Conservation (phyloP, 2,888 invertebrate species). For the Octonoba sinensis region DNA sequence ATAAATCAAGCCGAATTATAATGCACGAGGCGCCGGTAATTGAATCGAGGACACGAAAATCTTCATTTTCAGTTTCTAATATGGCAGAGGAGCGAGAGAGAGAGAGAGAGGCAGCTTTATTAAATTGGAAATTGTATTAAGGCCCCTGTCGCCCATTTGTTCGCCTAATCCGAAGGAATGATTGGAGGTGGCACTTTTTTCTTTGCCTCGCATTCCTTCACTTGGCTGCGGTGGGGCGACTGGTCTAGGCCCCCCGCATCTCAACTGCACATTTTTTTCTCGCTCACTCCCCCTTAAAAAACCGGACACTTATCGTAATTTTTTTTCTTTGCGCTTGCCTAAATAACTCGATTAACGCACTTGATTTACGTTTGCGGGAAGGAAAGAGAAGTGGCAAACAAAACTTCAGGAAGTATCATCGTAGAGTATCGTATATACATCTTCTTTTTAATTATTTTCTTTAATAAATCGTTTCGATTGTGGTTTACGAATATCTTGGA, state of each 20-base stretch:
- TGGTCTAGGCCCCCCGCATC: conserved; percentile 2
- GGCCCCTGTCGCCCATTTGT: conserved; percentile 62
- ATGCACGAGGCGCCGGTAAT: conserved; percentile 62
- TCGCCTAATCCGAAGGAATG: conserved; percentile 59
- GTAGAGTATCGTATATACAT: too few relatives aligned
- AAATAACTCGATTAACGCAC: not conserved
- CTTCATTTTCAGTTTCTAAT: conserved; percentile 65
- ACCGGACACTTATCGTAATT: conserved; percentile 1
- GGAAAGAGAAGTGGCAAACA: too few relatives aligned
- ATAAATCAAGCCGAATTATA: conserved; percentile 65
- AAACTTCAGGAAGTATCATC: too few relatives aligned
- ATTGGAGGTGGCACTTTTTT: conserved; percentile 64
- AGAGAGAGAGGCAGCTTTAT: conserved; percentile 48
- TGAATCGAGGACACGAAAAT: conserved; percentile 58
- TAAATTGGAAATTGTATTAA: conserved; percentile 65
- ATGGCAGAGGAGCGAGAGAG: conserved; percentile 16
- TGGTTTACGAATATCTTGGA: too few relatives aligned
- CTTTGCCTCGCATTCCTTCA: conserved; percentile 2
- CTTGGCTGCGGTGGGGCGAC: conserved; percentile 3
- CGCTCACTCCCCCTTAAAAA: not conserved
- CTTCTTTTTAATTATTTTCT: too few relatives aligned
- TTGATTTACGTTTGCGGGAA: not conserved
- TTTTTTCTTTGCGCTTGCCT: not conserved
- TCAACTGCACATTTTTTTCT: conserved; percentile 3
- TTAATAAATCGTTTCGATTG: too few relatives aligned